Base-by-base conservation (phyloP, 2,888 invertebrate species). In the Branchipolynoe longqiensis region DNA sequence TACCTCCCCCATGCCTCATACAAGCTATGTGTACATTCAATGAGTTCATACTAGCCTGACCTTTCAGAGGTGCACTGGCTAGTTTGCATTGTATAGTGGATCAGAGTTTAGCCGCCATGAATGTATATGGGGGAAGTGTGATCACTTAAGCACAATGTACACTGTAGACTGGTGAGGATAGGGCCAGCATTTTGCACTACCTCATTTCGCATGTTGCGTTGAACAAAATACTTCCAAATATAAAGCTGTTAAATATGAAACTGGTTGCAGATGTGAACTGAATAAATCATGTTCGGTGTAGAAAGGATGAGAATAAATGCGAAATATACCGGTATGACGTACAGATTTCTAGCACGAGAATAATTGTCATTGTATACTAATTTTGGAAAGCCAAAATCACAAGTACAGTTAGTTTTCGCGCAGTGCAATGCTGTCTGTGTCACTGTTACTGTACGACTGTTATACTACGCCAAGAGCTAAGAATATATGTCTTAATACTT, bases 181-280 rank as follows among this genome's bases (percentile, higher is more conserved):
- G 48, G 48, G 18, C 48, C 18, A 48, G 58, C 22, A 4, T 58
- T 8, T 8, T 8, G 58, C 36, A 33, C 69, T 69, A 69, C 69
- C 69, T 69, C 69, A 69, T 69, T 69, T 69, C 69, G 38, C 38
- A 69, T 69, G 69, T 69, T 69, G 38, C 38, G 38, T 69, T 62
- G 28, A 69, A 69, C 33, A 69, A 69, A 69, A 36, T 69, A 69
- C 33, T 69, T 69, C 69, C 69, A 33, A 69, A 38, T 69, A n/a
- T 69, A n/a, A n/a, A n/a, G 69, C 38, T 69, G 36, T 69, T 69
- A 33, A n/a, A n/a, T 36, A 69, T 69, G 12, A 69, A n/a, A n/a
- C n/a, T n/a, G n/a, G n/a, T n/a, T n/a, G n/a, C n/a, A n/a, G n/a
- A n/a, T n/a, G n/a, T n/a, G n/a, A n/a, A n/a, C n/a, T n/a, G n/a